Evolutionary conservation across 1,140 invertebrate genomes (phyloP).

Genomic region (Plectrocnemia conspersa): DNA sequence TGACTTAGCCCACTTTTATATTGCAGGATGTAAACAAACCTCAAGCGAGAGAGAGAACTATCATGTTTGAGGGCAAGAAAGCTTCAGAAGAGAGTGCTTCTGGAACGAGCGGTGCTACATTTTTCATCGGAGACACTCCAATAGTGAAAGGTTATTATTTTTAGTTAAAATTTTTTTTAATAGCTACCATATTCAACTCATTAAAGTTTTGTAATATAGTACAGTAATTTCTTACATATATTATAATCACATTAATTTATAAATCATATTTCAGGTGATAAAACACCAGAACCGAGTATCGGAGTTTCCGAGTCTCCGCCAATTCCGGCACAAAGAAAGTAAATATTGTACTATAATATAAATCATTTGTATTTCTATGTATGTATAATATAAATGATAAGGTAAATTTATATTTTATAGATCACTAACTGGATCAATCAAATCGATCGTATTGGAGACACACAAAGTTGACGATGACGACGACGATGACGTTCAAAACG

Average conservation of each 20-base stretch:
- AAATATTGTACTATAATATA: too few relatives aligned
- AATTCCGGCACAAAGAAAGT: constrained; percentile 31
- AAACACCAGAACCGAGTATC: constrained; percentile 17
- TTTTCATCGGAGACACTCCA: constrained; percentile 50
- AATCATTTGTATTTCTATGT: too few relatives aligned
- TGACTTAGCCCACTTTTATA: too few relatives aligned
- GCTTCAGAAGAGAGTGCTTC: constrained; percentile 43
- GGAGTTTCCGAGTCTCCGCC: constrained; percentile 23
- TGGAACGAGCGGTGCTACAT: constrained; percentile 44
- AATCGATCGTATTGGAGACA: constrained; percentile 22
- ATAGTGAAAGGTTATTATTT: constrained; percentile 42
- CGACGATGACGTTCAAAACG: constrained; percentile 26
- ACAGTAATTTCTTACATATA: background rate
- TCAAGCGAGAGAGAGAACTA: constrained; percentile 47
- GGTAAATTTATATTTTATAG: constrained; percentile 15
- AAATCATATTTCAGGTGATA: constrained; percentile 24
- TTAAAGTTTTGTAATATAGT: background rate
- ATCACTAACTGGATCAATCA: constrained; percentile 26
- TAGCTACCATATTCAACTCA: background rate
- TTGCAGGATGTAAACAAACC: constrained; percentile 35
- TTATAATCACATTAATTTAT: background rate
- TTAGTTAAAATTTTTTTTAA: background rate
- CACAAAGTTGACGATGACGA: constrained; percentile 17
- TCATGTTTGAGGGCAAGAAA: constrained; percentile 50
- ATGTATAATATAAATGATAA: background rate